Evolutionary conservation across 2,888 invertebrate genomes (phyloP).

Genomic region (Malachius bipustulatus): DNA sequence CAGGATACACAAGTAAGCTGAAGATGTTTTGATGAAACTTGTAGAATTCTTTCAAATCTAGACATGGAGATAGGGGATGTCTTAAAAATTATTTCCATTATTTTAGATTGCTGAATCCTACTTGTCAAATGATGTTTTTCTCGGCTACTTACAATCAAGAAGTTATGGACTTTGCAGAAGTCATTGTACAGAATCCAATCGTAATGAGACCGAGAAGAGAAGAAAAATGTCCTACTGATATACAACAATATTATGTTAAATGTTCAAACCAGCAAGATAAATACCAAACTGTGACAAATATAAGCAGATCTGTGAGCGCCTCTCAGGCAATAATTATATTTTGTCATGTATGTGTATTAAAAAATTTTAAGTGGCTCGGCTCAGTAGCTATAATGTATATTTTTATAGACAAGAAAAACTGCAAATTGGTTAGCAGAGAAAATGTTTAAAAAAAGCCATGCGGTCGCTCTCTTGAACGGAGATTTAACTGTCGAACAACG

Average conservation of each 20-base stretch:
- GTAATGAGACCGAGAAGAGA: slow-evolving; percentile 77
- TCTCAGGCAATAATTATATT: slow-evolving; percentile 99
- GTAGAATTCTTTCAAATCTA: slow-evolving; percentile 3
- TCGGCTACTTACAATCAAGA: slow-evolving; percentile 92
- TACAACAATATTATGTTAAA: slow-evolving; percentile 91
- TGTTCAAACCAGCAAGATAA: slow-evolving; percentile 80
- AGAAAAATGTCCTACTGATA: slow-evolving; percentile 92
- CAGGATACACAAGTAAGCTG: slow-evolving; percentile 72
- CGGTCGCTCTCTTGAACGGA: slow-evolving; percentile 85
- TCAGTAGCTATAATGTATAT: too few species aligned
- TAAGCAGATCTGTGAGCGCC: slow-evolving; percentile 91
- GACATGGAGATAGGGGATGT: too few species aligned
- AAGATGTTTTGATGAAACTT: slow-evolving; percentile 8
- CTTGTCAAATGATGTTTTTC: slow-evolving; percentile 97
- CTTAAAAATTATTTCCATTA: slow-evolving; percentile 5
- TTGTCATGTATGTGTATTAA: slow-evolving; percentile 56
- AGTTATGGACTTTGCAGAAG: slow-evolving; percentile 94
- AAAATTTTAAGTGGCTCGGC: background rate
- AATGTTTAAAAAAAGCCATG: slow-evolving; percentile 86
- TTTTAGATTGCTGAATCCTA: slow-evolving; percentile 47
- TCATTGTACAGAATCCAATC: slow-evolving; percentile 84
- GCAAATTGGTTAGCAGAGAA: slow-evolving; percentile 81
- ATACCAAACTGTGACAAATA: slow-evolving; percentile 85
- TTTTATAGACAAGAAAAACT: slow-evolving; percentile 69
- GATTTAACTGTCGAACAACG: slow-evolving; percentile 90